These are phyloP conservation scores for Syrmaticus mikado DNA, from an alignment of 2,113 vertebrate genomes.

Conservation along the genomic window DNA sequence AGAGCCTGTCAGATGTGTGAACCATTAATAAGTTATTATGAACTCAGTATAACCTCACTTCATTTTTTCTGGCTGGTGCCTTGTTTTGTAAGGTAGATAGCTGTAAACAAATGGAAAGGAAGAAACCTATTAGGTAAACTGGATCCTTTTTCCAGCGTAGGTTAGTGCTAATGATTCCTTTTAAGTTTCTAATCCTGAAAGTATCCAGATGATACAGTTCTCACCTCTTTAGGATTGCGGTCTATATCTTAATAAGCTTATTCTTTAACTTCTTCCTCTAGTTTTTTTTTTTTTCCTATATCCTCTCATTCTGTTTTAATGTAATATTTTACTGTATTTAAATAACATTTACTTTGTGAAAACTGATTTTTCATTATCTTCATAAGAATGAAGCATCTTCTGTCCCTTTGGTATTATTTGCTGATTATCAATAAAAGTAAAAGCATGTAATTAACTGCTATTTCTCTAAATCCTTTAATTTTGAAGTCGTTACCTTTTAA, in stretches of 20 bases:
- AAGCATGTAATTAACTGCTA: not conserved
- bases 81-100: not conserved
- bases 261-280: not conserved
- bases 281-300: not conserved
- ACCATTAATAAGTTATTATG: not conserved
- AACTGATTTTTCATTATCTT: not conserved
- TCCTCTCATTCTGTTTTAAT: not conserved
- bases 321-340: not conserved
- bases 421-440: not conserved
- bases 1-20: not conserved
- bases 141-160: not conserved
- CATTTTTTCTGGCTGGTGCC: not conserved
- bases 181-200: not conserved
- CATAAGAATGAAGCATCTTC: not conserved
- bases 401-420: not conserved
- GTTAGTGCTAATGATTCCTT: not conserved
- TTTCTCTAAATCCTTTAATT: not conserved
- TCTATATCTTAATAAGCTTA: not conserved
- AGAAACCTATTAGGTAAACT: not conserved
- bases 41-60: not conserved
- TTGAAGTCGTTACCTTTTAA: rapidly evolving
- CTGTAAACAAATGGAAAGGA: not conserved
- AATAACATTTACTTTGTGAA: not conserved
- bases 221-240: not conserved
- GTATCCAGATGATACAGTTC: not conserved